Conservation (phyloP, 2,113 vertebrate species). For the Cepphus grylle region DNA sequence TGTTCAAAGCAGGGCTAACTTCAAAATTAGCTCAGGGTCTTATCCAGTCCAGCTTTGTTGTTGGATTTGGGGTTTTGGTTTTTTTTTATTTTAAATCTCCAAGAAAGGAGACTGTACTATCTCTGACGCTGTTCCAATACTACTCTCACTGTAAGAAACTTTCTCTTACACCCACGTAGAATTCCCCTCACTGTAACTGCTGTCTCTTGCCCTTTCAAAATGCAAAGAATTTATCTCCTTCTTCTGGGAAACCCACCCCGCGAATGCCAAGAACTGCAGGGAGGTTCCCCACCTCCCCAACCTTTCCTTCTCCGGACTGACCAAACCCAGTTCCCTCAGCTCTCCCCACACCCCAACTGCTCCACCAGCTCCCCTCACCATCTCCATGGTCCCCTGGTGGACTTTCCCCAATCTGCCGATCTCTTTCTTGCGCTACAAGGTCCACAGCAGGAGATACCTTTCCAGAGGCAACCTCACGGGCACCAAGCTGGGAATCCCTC, state of each 20-base stretch:
- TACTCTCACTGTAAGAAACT: not conserved
- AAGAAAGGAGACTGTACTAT: not conserved
- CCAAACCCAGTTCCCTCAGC: not conserved
- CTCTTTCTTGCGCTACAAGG: not conserved
- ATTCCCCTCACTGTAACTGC: not conserved
- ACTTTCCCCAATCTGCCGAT: no score
- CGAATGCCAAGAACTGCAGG: not conserved
- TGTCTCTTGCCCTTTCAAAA: not conserved
- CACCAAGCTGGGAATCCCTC: not conserved
- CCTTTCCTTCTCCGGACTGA: not conserved
- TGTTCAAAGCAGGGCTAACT: not conserved
- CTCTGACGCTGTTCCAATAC: not conserved
- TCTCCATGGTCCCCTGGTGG: not conserved
- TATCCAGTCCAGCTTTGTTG: not conserved
- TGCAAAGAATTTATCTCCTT: not conserved
- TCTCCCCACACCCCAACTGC: not conserved
- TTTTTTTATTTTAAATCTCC: not conserved
- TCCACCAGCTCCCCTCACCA: not conserved
- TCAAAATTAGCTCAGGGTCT: not conserved
- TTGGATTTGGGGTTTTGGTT: not conserved
- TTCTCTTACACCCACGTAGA: not conserved
- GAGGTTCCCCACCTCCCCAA: not conserved
- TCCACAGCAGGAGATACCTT: not conserved
- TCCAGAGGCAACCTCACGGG: not conserved
- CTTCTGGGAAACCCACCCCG: not conserved